Conservation (phyloP, 2,113 vertebrate genomes). For the Eira barbara region DNA sequence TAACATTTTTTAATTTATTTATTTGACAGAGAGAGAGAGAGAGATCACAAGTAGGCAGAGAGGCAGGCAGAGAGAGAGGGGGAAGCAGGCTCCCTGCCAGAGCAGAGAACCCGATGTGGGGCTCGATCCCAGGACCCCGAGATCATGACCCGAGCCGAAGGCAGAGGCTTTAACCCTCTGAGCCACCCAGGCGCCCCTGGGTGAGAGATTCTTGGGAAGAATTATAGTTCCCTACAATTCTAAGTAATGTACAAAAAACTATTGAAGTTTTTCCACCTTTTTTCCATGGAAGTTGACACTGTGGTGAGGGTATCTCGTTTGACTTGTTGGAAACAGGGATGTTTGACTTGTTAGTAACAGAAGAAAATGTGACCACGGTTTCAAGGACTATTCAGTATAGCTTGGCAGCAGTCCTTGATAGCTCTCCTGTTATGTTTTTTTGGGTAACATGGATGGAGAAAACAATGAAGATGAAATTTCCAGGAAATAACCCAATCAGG, state of each 20-base stretch:
- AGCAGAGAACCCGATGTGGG: too few relatives aligned
- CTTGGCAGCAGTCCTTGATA: slow-evolving; percentile 10
- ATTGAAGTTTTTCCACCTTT: neutral
- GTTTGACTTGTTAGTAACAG: slow-evolving; percentile 25
- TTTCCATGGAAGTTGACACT: neutral
- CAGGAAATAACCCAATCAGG: slow-evolving; percentile 73
- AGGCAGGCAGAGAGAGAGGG: too few relatives aligned
- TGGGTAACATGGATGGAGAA: slow-evolving; percentile 29
- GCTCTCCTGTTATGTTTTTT: slow-evolving; percentile 42
- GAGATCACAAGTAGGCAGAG: too few relatives aligned
- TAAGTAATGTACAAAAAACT: neutral
- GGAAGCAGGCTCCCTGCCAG: too few relatives aligned
- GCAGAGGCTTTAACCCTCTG: too few relatives aligned
- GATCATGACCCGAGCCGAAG: too few relatives aligned
- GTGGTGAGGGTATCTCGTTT: neutral
- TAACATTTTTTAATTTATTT: too few relatives aligned
- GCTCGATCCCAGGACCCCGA: too few relatives aligned
- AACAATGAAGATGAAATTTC: slow-evolving; percentile 68
- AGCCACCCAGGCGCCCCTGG: too few relatives aligned
- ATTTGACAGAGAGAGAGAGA: too few relatives aligned
- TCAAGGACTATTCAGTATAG: neutral
- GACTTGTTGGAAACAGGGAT: neutral
- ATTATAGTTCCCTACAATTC: neutral
- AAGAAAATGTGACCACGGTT: slow-evolving; percentile 39
- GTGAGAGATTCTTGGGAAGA: slow-evolving; percentile 31